Evolutionary conservation across 2,113 vertebrate species (phyloP).

Genomic region (Pterocles orientalis): DNA sequence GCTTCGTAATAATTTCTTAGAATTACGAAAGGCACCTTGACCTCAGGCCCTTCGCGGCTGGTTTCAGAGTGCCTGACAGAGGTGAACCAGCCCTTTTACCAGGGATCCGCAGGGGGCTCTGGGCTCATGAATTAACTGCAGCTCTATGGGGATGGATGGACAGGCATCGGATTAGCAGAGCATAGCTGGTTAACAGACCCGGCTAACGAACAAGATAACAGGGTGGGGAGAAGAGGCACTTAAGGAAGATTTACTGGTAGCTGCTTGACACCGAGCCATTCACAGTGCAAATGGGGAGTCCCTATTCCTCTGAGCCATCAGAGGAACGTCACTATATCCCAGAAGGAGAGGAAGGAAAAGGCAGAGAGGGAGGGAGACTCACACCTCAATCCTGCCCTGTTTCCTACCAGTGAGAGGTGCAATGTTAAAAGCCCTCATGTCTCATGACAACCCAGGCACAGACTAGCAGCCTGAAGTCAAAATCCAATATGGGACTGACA

Average conservation of each 20-base stretch:
- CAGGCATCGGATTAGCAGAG: conserved; percentile 38
- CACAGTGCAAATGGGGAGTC: not conserved
- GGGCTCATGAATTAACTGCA: conserved; percentile 46
- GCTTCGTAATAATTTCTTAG: not conserved
- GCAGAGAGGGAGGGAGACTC: not conserved
- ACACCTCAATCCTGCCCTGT: not conserved
- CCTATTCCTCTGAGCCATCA: conserved; percentile 1
- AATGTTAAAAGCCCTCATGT: not conserved
- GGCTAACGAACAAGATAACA: conserved; percentile 35
- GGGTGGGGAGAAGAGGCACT: conserved; percentile 18
- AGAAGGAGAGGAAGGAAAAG: not conserved
- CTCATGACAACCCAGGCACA: not conserved
- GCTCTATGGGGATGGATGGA: conserved; percentile 48
- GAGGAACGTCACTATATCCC: not conserved
- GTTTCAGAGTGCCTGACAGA: conserved; percentile 26
- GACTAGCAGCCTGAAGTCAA: not conserved
- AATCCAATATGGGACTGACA: not conserved
- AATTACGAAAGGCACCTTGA: conserved; percentile 37
- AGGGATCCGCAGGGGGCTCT: not conserved
- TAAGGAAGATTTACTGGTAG: conserved; percentile 51
- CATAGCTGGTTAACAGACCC: conserved; percentile 37
- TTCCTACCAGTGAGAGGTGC: not conserved
- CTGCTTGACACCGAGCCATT: not conserved
- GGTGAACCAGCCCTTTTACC: not conserved
- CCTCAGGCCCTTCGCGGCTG: not conserved